A percentile compares a stretch with the other conserved stretches of the same genome.
Evolutionary conservation across 2,113 vertebrate species (phyloP).

Genomic region (Rafetus swinhoei): DNA sequence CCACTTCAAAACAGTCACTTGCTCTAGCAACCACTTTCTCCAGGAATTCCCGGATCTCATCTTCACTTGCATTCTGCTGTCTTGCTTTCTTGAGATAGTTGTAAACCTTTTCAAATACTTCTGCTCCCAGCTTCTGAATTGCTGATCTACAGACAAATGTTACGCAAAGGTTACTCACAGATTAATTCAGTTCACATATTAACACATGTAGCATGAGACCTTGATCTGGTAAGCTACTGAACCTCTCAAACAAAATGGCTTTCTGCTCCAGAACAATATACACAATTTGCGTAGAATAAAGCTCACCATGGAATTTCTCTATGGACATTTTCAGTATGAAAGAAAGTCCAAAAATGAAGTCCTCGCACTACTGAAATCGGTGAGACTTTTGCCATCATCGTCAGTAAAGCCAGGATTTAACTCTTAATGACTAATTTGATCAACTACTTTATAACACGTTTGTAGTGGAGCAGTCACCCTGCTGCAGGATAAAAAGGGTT

Average conservation of each 20-base stretch:
- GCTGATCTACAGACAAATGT: conserved; percentile 74
- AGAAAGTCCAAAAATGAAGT: neutral
- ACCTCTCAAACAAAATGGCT: neutral
- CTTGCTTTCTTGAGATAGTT: conserved; percentile 78
- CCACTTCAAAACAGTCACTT: conserved; percentile 83
- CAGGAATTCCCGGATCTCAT: conserved; percentile 67
- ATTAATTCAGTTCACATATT: neutral
- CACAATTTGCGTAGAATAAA: neutral
- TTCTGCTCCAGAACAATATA: neutral
- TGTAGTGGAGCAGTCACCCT: too few species aligned
- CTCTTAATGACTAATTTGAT: neutral
- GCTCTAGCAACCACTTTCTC: conserved; percentile 72
- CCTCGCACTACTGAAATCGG: neutral
- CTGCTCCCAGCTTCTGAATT: conserved; percentile 76
- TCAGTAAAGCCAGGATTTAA: neutral
- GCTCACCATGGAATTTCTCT: neutral
- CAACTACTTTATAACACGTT: neutral
- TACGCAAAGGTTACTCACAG: neutral
- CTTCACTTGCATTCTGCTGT: conserved; percentile 65
- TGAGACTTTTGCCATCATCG: accelerated
- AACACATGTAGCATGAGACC: neutral
- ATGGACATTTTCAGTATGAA: neutral
- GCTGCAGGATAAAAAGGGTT: too few species aligned
- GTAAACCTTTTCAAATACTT: conserved; percentile 81
- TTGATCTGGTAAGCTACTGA: neutral